These are phyloP conservation scores for Apodemia duryi DNA, from an alignment of 2,888 invertebrate genomes.

Conservation along the genomic window DNA sequence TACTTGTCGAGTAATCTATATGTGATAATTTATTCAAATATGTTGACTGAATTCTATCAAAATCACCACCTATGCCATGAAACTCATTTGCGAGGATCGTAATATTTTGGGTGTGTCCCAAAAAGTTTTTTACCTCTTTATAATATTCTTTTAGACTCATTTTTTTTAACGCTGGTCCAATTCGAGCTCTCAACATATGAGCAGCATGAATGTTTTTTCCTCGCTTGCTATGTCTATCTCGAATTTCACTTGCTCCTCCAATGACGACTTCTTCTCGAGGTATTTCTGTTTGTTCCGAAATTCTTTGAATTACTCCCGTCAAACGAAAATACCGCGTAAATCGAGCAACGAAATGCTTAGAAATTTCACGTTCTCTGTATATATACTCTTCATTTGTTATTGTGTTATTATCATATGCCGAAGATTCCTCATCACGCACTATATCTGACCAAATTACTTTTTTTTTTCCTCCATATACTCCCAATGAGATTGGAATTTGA, in stretches of 20 bases:
- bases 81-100: conserved; percentile 17
- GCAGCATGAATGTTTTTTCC: conserved; percentile 6
- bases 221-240: conserved; percentile 11
- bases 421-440: background rate
- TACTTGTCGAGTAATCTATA: conserved; percentile 11
- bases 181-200: conserved; percentile 3
- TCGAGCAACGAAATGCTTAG: conserved; percentile 13
- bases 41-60: conserved; percentile 1
- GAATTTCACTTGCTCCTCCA: conserved; percentile 15
- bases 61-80: conserved; percentile 19
- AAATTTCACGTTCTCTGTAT: conserved; percentile 3
- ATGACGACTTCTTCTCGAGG: conserved; percentile 9
- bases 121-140: conserved; percentile 13
- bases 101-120: conserved; percentile 19
- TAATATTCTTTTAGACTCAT: background rate
- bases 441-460: background rate
- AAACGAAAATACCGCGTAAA: conserved; percentile 13
- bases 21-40: background rate
- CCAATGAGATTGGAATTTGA: background rate
- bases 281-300: conserved; percentile 4
- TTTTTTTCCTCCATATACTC: conserved; percentile 15
- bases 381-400: conserved; percentile 8
- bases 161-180: background rate
- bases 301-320: conserved; percentile 10
- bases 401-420: background rate